Evolutionary conservation across 2,888 invertebrate species (phyloP).

Genomic region (Meiosimyza decipiens): DNA sequence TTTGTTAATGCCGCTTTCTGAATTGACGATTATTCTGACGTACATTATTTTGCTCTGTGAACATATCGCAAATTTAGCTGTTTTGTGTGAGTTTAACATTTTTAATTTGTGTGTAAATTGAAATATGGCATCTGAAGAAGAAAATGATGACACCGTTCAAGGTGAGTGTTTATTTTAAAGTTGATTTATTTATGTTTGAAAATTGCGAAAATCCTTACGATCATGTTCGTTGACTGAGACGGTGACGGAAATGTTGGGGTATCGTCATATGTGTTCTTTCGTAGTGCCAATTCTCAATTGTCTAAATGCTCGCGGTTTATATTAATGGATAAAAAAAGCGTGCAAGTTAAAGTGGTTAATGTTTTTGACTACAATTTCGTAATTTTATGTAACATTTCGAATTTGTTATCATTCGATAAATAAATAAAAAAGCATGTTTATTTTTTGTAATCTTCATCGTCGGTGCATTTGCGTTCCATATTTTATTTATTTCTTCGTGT

Average conservation of each 20-base stretch:
- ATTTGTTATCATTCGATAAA: too few relatives aligned
- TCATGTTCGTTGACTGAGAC: slow-evolving; percentile 32
- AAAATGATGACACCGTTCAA: slow-evolving; percentile 87
- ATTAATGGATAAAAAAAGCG: too few relatives aligned
- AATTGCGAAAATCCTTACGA: slow-evolving; percentile 37
- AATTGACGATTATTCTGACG: slow-evolving; percentile 36
- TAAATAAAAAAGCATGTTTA: too few relatives aligned
- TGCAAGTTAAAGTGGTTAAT: too few relatives aligned
- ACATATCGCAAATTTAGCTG: slow-evolving; percentile 54
- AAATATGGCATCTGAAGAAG: slow-evolving; percentile 87
- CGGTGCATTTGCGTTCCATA: too few relatives aligned
- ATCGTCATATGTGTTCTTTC: slow-evolving; percentile 13
- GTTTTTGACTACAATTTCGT: background rate
- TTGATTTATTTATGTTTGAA: slow-evolving; percentile 31
- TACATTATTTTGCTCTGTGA: slow-evolving; percentile 51
- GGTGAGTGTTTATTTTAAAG: slow-evolving; percentile 72
- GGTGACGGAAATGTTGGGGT: slow-evolving; percentile 6
- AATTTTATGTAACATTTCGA: background rate
- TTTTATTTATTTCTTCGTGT: too few relatives aligned
- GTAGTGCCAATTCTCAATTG: background rate
- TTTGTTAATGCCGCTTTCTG: slow-evolving; percentile 49
- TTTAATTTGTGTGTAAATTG: slow-evolving; percentile 50
- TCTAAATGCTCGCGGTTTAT: background rate
- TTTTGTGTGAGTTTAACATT: slow-evolving; percentile 52
- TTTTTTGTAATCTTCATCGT: too few relatives aligned